Evolutionary conservation across 2,113 vertebrate genomes (phyloP).

Genomic region (Ascaphus truei): DNA sequence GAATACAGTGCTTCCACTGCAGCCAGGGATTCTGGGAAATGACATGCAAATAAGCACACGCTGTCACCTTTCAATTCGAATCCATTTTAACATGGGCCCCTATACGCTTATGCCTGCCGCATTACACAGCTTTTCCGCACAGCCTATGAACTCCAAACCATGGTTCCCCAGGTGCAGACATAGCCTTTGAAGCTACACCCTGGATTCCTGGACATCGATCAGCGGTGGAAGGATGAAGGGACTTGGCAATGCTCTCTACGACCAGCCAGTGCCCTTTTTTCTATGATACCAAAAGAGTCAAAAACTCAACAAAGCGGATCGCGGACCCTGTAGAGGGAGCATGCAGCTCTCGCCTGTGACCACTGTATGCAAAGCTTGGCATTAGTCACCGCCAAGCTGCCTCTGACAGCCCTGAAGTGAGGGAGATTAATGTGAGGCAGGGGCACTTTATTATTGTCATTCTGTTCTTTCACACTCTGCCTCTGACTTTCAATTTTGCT

Average conservation of each 20-base stretch:
- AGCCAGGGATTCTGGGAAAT: no score
- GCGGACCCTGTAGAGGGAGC: constrained; percentile 61
- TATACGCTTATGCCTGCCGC: no score
- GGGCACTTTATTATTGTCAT: constrained; percentile 99
- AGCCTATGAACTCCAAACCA: no score
- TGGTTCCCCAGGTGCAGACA: no score
- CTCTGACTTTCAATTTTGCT: constrained; percentile 92
- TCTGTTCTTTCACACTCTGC: constrained; percentile 92
- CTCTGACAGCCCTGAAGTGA: constrained; percentile 95
- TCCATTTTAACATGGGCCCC: no score
- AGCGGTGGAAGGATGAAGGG: constrained; percentile 54
- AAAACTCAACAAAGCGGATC: constrained; percentile 71
- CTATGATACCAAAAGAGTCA: constrained; percentile 65
- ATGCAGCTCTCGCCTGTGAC: constrained; percentile 82
- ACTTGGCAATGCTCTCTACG: constrained; percentile 52
- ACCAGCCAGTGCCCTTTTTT: constrained; percentile 53
- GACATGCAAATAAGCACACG: no score
- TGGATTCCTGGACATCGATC: constrained; percentile 46
- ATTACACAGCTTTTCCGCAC: no score
- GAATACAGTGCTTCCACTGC: no score
- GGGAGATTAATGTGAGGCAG: constrained; percentile 95
- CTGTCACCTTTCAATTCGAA: no score
- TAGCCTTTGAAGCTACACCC: background rate
- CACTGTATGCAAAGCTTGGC: constrained; percentile 97
- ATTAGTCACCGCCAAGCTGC: constrained; percentile 94